Base-by-base conservation (phyloP, 2,888 invertebrate genomes). In the Heliconius charithonia region DNA sequence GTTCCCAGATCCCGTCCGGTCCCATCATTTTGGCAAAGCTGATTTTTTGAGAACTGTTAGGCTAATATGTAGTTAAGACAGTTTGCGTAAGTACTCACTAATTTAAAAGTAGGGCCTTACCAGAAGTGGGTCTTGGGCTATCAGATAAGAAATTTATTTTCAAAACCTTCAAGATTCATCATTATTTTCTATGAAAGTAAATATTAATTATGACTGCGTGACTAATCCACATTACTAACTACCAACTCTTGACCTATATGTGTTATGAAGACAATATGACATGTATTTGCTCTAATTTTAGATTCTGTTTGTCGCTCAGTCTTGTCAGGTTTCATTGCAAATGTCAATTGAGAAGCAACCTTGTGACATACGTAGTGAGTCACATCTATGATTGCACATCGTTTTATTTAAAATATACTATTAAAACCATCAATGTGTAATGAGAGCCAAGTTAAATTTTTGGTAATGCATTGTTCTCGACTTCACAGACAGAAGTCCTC, bases 231-330 rank as follows among this genome's bases (percentile, higher is more conserved):
- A 70, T 70, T 41, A 72, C 75, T 72, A n/a, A n/a, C n/a, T n/a
- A n/a, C n/a, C 69, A 70, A 19, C 51, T 51, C 51, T 74, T 74
- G 27, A 45, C 45, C 70, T 27, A 75, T 51, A 56, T 74, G 29
- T 76, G 27, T 59, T 59, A 59, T 25, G 10, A 32, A 59, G 62
- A 73, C 75, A 72, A 79, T 76, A 79, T 56, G 27, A 75, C n/a
- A 27, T 63, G 77, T 79, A 71, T 76, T 80, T 78, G 78, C 41
- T 77, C 78, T 63, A 71, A 72, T 79, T 77, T 16, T 69, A 59
- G 32, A 27, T 32, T 27, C 72, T 59, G 13, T n/a, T n/a, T n/a
- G 56, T 71, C 22, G 29, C 16, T 29, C n/a, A 59, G 72, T 25
- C 19, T 71, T 71, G 29, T 71, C 29, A n/a, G 70, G 51, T 66